Conservation (phyloP, 2,888 invertebrate species). For the Polyploca ridens region DNA sequence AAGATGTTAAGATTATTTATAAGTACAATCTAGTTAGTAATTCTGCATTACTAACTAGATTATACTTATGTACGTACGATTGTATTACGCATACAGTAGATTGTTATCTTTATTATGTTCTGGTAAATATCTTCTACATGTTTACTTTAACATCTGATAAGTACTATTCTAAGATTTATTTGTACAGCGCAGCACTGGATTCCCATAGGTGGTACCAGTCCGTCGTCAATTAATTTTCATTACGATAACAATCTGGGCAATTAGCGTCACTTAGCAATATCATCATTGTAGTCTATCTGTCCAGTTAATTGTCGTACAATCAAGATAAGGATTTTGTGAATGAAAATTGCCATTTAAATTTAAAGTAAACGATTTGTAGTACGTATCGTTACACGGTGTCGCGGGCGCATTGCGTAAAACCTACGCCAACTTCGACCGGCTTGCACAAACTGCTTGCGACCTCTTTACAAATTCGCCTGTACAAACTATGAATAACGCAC, state of each 20-base stretch:
- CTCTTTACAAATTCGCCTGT: conserved; percentile 11
- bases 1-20: background rate
- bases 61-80: no score
- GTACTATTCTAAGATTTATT: background rate
- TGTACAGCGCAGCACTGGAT: no score
- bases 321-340: background rate
- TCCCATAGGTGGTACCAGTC: no score
- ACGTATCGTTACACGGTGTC: conserved; percentile 32
- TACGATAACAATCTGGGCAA: no score
- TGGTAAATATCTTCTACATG: background rate
- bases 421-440: conserved; percentile 23
- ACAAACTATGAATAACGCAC: conserved; percentile 8
- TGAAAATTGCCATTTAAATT: background rate
- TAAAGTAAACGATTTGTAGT: conserved; percentile 1
- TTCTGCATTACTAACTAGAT: no score
- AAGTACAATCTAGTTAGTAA: background rate
- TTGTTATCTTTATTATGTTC: background rate
- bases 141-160: background rate
- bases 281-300: background rate
- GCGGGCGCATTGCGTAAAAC: conserved; percentile 43
- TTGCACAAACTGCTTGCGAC: conserved; percentile 6
- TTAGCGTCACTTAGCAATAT: background rate
- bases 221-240: no score
- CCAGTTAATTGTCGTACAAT: background rate
- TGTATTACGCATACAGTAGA: background rate